Evolutionary conservation across 2,888 invertebrate genomes (phyloP).

Genomic region (Listrodromus nycthemerus): DNA sequence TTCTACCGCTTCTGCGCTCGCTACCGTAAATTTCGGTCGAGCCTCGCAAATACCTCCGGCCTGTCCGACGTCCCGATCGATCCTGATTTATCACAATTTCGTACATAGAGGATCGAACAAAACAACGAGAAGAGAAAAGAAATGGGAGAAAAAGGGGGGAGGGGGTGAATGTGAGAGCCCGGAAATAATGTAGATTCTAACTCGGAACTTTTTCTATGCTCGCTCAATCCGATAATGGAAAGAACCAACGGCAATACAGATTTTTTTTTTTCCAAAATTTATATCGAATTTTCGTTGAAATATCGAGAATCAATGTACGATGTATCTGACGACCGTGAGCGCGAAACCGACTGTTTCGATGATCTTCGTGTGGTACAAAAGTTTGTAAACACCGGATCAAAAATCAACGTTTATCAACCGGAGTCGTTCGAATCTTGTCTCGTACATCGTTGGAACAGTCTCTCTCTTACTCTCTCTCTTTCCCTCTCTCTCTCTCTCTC

Average conservation of each 20-base stretch:
- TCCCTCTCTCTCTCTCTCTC: not conserved
- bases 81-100: constrained; percentile 67
- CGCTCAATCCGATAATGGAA: constrained; percentile 8
- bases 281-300: constrained; percentile 16
- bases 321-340: constrained; percentile 43
- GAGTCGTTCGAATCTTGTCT: constrained; percentile 17
- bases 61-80: constrained; percentile 61
- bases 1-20: constrained; percentile 7
- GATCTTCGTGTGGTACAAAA: constrained; percentile 52
- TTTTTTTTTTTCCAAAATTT: not conserved
- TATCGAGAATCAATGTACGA: constrained; percentile 9
- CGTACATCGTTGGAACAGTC: not conserved
- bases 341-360: constrained; percentile 55
- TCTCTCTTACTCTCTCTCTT: not conserved
- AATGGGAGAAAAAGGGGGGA: not conserved
- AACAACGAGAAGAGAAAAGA: constrained; percentile 31
- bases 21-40: constrained; percentile 67
- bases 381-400: constrained; percentile 53
- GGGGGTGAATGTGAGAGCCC: constrained; percentile 12
- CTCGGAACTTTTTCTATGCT: constrained; percentile 27
- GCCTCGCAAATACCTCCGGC: constrained; percentile 65
- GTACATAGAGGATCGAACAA: constrained; percentile 49
- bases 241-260: constrained; percentile 5
- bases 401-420: constrained; percentile 27
- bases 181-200: constrained; percentile 56